Evolutionary conservation across 2,888 invertebrate genomes (phyloP).

Genomic region (Andrena chrysosceles): DNA sequence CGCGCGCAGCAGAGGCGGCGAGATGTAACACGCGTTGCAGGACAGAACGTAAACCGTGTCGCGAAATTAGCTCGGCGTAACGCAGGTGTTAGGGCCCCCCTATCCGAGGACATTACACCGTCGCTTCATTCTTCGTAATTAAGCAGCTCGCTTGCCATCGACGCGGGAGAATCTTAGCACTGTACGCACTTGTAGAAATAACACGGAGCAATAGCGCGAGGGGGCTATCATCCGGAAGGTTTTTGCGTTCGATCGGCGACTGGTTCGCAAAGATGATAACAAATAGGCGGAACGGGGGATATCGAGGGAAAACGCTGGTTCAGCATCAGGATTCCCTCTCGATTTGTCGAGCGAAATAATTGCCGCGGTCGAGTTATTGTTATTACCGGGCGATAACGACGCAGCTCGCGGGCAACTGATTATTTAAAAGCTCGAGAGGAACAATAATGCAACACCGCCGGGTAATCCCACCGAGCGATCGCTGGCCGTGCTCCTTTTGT

Average conservation of each 20-base stretch:
- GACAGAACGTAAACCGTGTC: constrained; percentile 46
- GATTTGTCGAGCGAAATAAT: constrained; percentile 34
- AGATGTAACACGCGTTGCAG: constrained; percentile 32
- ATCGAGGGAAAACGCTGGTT: constrained; percentile 26
- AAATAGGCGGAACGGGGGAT: not conserved
- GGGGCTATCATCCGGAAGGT: not conserved
- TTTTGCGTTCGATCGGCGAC: constrained; percentile 16
- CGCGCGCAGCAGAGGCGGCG: constrained; percentile 20
- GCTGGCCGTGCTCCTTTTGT: not conserved
- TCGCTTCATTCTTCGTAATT: constrained; percentile 48
- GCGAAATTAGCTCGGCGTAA: constrained; percentile 57
- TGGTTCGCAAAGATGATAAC: constrained; percentile 21
- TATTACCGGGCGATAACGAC: constrained; percentile 27
- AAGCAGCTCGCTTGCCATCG: not conserved
- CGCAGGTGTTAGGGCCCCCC: constrained; percentile 44
- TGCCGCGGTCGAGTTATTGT: constrained; percentile 22
- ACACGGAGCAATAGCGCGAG: not conserved
- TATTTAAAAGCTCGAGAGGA: constrained; percentile 15
- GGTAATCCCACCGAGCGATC: not conserved
- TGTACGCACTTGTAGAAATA: constrained; percentile 5
- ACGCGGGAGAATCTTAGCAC: not conserved
- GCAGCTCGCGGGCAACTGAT: not conserved
- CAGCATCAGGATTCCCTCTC: constrained; percentile 22
- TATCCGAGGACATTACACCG: not conserved
- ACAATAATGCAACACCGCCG: constrained; percentile 21